Conservation (phyloP, 2,113 vertebrate species). For the Corvus moneduloides region DNA sequence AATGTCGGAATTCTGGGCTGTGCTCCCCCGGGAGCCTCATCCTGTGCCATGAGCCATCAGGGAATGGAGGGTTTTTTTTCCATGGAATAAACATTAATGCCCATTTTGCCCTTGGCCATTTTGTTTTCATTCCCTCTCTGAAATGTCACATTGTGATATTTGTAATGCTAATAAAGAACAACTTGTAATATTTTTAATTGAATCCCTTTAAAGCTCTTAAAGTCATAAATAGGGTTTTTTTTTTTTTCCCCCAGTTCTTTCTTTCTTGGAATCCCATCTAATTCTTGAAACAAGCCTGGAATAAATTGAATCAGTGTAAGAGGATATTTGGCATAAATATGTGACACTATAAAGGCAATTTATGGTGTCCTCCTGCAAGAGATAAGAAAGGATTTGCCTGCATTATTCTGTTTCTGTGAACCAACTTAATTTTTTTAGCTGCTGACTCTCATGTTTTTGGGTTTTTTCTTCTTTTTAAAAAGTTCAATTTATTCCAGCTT, state of each 20-base stretch:
- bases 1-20: fast-evolving
- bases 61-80: not conserved
- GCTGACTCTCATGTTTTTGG: not conserved
- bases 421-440: not conserved
- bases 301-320: slow-evolving; percentile 68
- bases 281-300: slow-evolving; percentile 64
- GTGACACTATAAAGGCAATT: slow-evolving; percentile 42
- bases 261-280: slow-evolving; percentile 57
- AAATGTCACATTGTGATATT: not conserved
- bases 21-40: not conserved
- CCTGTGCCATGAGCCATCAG: not conserved
- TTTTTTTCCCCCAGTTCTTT: slow-evolving; percentile 22
- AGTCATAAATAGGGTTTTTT: slow-evolving; percentile 52
- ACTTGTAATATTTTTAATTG: slow-evolving; percentile 69
- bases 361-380: not conserved
- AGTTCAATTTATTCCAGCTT: not conserved
- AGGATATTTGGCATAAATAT: slow-evolving; percentile 67
- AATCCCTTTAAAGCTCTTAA: slow-evolving; percentile 61
- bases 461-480: not conserved
- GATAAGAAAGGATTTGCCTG: slow-evolving; percentile 29
- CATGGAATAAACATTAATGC: fast-evolving
- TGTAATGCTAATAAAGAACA: slow-evolving; percentile 50
- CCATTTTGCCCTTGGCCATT: slow-evolving; percentile 10
- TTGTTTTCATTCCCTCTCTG: not conserved
- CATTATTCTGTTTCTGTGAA: not conserved